These are phyloP conservation scores for Pachliopta kotzebuea DNA, from an alignment of 2,888 invertebrate genomes.

Conservation along the genomic window DNA sequence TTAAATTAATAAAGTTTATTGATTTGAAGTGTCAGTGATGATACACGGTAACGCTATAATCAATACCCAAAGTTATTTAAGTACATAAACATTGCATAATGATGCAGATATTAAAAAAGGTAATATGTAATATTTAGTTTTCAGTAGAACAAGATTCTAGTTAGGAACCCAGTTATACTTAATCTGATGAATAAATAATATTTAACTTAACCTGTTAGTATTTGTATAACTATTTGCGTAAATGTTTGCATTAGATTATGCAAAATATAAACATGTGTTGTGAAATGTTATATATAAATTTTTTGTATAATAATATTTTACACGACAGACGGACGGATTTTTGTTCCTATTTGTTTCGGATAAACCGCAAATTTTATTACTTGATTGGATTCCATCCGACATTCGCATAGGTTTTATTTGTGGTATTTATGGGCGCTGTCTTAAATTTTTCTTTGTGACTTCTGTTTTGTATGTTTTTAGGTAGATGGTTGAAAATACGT, in stretches of 20 bases:
- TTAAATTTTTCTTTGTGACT: constrained; percentile 8
- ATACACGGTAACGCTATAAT: too few species aligned
- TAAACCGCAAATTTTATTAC: constrained; percentile 47
- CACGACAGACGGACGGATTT: constrained; percentile 19
- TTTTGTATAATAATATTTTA: background rate
- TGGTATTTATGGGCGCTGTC: constrained; percentile 19
- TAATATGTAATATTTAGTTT: background rate
- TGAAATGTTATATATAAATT: background rate
- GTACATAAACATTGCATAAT: too few species aligned
- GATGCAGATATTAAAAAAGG: too few species aligned
- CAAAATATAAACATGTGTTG: background rate
- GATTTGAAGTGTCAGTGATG: too few species aligned
- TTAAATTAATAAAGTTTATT: background rate
- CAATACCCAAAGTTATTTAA: too few species aligned
- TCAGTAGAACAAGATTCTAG: too few species aligned
- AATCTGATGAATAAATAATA: too few species aligned
- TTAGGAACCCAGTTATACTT: too few species aligned
- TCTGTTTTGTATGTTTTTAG: background rate
- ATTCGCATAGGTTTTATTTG: constrained; percentile 25
- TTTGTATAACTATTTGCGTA: too few species aligned
- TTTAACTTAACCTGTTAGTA: too few species aligned
- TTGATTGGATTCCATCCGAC: constrained; percentile 43
- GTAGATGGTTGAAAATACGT: too few species aligned
- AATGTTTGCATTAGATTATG: too few species aligned
- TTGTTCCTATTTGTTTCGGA: constrained; percentile 41